A percentile compares a stretch with the other conserved stretches of the same genome.
phyloP scores from a whole-genome alignment of 2,888 invertebrate genomes.

The Cephus spinipes region DNA sequence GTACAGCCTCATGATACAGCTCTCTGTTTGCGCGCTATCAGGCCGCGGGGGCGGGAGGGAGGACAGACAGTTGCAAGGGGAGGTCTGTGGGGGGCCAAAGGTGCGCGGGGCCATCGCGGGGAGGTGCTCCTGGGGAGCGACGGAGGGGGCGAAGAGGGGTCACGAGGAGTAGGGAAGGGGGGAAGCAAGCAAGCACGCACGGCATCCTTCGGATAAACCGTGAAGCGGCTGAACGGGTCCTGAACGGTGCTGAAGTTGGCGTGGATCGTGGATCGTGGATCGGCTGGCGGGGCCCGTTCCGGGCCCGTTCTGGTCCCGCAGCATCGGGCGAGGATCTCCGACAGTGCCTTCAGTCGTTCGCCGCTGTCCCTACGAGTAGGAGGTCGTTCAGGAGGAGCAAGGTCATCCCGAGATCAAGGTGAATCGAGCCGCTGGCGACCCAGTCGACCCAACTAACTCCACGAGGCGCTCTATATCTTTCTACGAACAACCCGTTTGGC shows the following conservation, averaged over 20 bases:
- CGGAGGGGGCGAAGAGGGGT: conserved; percentile 11
- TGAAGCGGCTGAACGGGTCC: conserved; percentile 59
- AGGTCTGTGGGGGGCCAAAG: conserved; percentile 1
- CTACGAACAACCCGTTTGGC: neutral
- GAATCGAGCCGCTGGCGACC: neutral
- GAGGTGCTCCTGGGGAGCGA: neutral
- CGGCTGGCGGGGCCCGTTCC: conserved; percentile 35
- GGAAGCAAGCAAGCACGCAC: conserved; percentile 33
- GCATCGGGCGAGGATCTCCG: conserved; percentile 46
- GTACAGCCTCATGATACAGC: conserved; percentile 3
- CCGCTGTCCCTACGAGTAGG: conserved; percentile 58
- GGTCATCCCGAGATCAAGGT: conserved; percentile 2
- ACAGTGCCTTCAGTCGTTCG: conserved; percentile 60
- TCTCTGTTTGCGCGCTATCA: conserved; percentile 1
- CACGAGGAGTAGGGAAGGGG: conserved; percentile 22
- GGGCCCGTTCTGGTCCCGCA: conserved; percentile 36
- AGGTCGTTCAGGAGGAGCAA: conserved; percentile 35
- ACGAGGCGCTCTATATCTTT: neutral
- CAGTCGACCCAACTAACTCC: neutral
- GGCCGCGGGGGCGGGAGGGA: neutral
- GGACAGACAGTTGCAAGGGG: neutral
- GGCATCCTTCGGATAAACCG: conserved; percentile 47
- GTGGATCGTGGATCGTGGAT: conserved; percentile 34
- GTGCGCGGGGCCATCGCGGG: neutral
- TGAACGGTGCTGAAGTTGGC: conserved; percentile 36